Percentiles rank a stretch among this genome's conserved stretches.
These are phyloP conservation scores for Neoniphon sammara DNA, from an alignment of 2,797 vertebrate species.

Conservation along the genomic window DNA sequence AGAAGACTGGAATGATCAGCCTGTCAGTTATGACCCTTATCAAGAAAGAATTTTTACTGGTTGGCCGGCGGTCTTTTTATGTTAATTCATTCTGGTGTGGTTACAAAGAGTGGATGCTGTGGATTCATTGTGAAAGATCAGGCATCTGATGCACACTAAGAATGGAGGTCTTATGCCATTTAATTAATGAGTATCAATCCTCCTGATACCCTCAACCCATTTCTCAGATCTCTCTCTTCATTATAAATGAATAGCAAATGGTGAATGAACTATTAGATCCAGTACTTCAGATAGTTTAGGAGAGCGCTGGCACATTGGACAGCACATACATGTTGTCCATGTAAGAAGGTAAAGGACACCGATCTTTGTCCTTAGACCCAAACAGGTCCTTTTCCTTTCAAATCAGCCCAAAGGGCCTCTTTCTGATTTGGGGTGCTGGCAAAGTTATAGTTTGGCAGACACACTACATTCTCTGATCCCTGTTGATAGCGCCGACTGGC, in stretches of 20 bases:
- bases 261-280: not conserved
- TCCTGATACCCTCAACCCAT: not conserved
- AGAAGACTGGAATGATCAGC: not conserved
- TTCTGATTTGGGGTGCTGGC: conserved; percentile 65
- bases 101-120: not conserved
- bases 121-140: not conserved
- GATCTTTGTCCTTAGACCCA: conserved; percentile 26
- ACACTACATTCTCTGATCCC: conserved; percentile 70
- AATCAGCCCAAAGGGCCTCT: conserved; percentile 48
- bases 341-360: not conserved
- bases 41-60: conserved; percentile 20
- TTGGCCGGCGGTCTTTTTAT: conserved; percentile 3
- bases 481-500: conserved; percentile 68
- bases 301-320: not conserved
- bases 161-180: not conserved
- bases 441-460: conserved; percentile 71
- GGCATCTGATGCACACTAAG: not conserved
- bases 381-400: conserved; percentile 31
- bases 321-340: not conserved
- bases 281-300: not conserved
- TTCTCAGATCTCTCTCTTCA: too few relatives aligned
- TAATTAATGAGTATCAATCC: not conserved
- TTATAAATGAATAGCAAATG: not conserved
- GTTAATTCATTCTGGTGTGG: conserved; percentile 1
- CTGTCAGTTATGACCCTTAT: not conserved